These are phyloP conservation scores for Microtus californicus DNA, from an alignment of 2,797 vertebrate species.

Conservation along the genomic window DNA sequence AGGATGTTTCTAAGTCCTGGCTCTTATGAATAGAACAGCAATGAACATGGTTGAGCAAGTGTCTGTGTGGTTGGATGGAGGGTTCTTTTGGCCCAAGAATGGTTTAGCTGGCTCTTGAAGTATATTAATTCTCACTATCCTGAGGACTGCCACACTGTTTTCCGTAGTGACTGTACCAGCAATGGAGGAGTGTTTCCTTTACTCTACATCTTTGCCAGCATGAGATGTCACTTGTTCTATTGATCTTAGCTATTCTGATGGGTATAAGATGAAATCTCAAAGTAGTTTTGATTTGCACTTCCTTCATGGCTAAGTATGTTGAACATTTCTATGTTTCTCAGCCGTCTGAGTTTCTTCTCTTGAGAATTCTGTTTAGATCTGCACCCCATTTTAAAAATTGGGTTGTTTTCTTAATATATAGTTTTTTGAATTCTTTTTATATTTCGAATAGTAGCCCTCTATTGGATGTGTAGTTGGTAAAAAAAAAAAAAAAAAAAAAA, in stretches of 20 bases:
- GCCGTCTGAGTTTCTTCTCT: neutral
- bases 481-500: no score
- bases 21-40: neutral
- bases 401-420: neutral
- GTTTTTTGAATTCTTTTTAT: neutral
- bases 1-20: neutral
- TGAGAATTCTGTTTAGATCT: neutral
- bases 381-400: neutral
- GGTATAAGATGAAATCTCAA: neutral
- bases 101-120: neutral
- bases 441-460: neutral
- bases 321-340: neutral
- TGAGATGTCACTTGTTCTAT: neutral
- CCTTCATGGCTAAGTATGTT: neutral
- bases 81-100: neutral
- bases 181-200: neutral
- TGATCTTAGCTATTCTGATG: neutral
- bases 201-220: neutral
- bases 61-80: neutral
- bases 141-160: neutral
- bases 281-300: neutral
- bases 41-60: neutral
- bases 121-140: neutral
- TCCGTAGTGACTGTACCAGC: neutral
- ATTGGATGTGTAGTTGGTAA: neutral